Evolutionary conservation across 2,888 invertebrate species (phyloP).

Genomic region (Helleia helle): DNA sequence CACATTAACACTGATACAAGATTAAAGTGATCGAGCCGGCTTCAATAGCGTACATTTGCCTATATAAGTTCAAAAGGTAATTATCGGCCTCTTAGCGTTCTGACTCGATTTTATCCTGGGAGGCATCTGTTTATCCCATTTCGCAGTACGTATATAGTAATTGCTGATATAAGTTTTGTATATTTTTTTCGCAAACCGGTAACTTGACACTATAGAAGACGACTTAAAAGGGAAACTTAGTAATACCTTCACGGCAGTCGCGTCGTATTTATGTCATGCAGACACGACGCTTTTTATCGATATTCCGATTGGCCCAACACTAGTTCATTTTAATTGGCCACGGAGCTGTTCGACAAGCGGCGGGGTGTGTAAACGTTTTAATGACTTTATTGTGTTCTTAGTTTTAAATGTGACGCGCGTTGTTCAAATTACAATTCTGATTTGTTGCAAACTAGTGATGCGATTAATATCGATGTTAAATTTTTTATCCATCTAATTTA

Average conservation of each 20-base stretch:
- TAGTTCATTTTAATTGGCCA: conserved; percentile 51
- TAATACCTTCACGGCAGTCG: conserved; percentile 61
- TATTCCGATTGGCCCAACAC: conserved; percentile 41
- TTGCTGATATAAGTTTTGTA: conserved; percentile 38
- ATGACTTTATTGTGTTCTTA: conserved; percentile 30
- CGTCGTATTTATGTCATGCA: conserved; percentile 48
- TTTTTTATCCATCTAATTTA: no score
- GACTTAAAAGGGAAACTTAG: conserved; percentile 58
- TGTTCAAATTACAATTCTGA: conserved; percentile 14
- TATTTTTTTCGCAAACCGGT: conserved; percentile 40
- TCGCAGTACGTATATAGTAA: conserved; percentile 36
- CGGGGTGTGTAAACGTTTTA: conserved; percentile 28
- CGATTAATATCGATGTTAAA: conserved; percentile 14
- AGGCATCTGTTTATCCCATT: conserved; percentile 41
- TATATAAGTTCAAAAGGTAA: conserved; percentile 26
- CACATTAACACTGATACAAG: conserved; percentile 18
- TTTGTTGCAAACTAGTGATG: conserved; percentile 21
- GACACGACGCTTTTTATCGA: conserved; percentile 41
- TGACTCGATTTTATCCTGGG: conserved; percentile 33
- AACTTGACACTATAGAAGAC: conserved; percentile 50
- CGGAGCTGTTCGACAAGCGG: conserved; percentile 27
- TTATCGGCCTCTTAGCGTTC: conserved; percentile 22
- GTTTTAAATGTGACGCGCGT: conserved; percentile 20
- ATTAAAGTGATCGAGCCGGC: conserved; percentile 15
- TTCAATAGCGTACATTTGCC: conserved; percentile 20